These are phyloP conservation scores for Taurulus bubalis DNA, from an alignment of 2,113 vertebrate genomes.

Conservation along the genomic window DNA sequence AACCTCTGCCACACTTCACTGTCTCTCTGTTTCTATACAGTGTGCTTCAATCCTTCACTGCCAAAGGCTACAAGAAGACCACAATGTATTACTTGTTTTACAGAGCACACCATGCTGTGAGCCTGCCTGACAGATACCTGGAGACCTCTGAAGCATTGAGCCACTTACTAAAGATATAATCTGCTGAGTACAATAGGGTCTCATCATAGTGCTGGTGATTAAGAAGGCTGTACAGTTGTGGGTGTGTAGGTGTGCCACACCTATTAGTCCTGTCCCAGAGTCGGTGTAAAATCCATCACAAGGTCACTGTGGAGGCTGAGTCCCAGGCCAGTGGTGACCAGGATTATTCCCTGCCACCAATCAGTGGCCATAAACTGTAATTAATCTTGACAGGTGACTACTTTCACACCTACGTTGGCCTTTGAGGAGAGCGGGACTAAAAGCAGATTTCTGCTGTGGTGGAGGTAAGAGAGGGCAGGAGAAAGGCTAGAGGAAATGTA, in stretches of 20 bases:
- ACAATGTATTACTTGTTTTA: constrained; percentile 5
- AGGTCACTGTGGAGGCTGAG: constrained; percentile 75
- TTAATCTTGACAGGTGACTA: constrained; percentile 73
- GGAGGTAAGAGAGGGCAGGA: neutral
- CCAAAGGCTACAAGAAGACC: constrained; percentile 13
- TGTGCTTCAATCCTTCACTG: constrained; percentile 16
- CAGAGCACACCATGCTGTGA: constrained; percentile 18
- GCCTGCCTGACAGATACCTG: constrained; percentile 19
- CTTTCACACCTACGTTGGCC: constrained; percentile 60
- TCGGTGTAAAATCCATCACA: constrained; percentile 74
- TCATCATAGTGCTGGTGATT: constrained; percentile 57
- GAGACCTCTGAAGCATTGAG: constrained; percentile 53
- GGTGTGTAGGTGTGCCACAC: constrained; percentile 55
- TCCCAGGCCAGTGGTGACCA: constrained; percentile 44
- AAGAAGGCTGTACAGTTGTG: constrained; percentile 45
- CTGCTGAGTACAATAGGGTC: constrained; percentile 65
- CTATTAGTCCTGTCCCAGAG: constrained; percentile 65
- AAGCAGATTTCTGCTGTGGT: constrained; percentile 13
- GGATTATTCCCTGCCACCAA: constrained; percentile 72
- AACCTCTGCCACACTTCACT: constrained; percentile 2
- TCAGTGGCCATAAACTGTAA: constrained; percentile 69
- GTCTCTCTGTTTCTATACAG: constrained; percentile 6
- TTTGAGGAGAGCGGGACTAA: constrained; percentile 59
- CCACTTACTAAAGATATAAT: constrained; percentile 68
- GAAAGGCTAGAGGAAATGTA: neutral